Evolutionary conservation across 2,888 invertebrate genomes (phyloP).

Genomic region (Stenurella melanura): DNA sequence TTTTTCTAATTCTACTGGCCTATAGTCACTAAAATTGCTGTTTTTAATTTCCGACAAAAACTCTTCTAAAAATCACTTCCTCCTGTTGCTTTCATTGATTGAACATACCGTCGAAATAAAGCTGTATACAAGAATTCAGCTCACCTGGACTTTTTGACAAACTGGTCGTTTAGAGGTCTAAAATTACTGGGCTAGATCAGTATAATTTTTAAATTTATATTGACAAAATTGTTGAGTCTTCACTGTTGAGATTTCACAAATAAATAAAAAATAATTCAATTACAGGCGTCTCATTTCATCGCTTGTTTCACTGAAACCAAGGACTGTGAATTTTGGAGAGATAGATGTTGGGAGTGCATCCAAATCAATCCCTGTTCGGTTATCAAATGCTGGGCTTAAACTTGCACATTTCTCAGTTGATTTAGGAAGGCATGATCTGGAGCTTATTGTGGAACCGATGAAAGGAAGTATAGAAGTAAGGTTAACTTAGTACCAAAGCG

Average conservation of each 20-base stretch:
- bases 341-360: conserved; percentile 72
- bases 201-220: too few species aligned
- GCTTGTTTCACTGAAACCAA: conserved; percentile 61
- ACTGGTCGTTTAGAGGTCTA: too few species aligned
- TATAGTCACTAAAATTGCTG: too few species aligned
- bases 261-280: not conserved
- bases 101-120: too few species aligned
- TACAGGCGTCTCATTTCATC: conserved; percentile 52
- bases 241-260: not conserved
- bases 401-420: conserved; percentile 72
- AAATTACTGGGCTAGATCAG: too few species aligned
- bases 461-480: conserved; percentile 68
- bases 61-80: too few species aligned
- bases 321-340: conserved; percentile 70
- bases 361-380: conserved; percentile 65
- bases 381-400: conserved; percentile 71
- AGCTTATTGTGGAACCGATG: conserved; percentile 70
- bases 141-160: too few species aligned
- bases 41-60: too few species aligned
- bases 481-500: not conserved
- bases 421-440: conserved; percentile 70
- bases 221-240: too few species aligned
- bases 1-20: too few species aligned
- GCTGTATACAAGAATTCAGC: too few species aligned
- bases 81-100: too few species aligned